Conservation (phyloP, 2,888 invertebrate species). For the Drosophila siamana region DNA sequence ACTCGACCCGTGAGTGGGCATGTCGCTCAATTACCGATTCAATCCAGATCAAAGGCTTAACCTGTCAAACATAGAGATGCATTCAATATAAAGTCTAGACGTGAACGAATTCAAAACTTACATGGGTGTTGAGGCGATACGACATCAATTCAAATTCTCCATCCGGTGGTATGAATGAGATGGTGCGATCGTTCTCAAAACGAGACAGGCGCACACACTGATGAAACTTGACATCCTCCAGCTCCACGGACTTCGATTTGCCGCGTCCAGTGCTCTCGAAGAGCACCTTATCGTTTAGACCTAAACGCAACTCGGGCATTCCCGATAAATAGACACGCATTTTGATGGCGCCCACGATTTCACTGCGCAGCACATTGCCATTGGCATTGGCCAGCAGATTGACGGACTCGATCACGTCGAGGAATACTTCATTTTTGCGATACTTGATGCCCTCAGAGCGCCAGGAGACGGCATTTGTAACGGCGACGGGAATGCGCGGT, state of each 20-base stretch:
- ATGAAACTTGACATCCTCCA: conserved; percentile 99
- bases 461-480: conserved; percentile 99
- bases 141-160: conserved; percentile 99
- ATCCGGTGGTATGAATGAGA: conserved; percentile 99
- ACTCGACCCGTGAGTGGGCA: conserved; percentile 98
- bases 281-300: conserved; percentile 98
- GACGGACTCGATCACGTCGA: conserved; percentile 99
- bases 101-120: conserved; percentile 78
- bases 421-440: conserved; percentile 99
- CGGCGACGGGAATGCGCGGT: conserved; percentile 98
- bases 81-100: background rate
- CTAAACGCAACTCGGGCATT: conserved; percentile 98
- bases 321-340: conserved; percentile 99
- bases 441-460: conserved; percentile 99
- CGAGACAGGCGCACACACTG: conserved; percentile 98
- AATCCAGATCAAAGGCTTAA: conserved; percentile 99
- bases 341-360: conserved; percentile 99
- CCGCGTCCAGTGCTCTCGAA: conserved; percentile 99
- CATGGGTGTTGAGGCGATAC: conserved; percentile 97
- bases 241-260: conserved; percentile 98
- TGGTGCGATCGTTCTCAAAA: conserved; percentile 99
- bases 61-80: conserved; percentile 58
- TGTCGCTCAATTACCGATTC: conserved; percentile 99
- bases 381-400: conserved; percentile 98
- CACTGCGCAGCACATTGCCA: conserved; percentile 97